Evolutionary conservation across 1,140 invertebrate genomes (phyloP), one percentile per base, ranked within the genome.

Genomic region (Drosophila jambulina): DNA sequence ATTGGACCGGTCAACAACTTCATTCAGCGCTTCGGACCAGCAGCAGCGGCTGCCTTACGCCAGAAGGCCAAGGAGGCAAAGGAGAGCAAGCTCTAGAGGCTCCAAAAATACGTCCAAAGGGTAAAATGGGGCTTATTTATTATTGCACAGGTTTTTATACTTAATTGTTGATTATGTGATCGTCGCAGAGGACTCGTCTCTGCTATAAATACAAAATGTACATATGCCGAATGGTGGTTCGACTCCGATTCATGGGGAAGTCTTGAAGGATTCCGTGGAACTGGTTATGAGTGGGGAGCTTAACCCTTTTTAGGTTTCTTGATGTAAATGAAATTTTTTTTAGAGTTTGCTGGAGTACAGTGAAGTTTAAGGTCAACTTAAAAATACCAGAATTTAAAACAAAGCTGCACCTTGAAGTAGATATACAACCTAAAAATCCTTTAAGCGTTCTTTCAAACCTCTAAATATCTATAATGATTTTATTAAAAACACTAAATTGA

Each of bases 1-100:
- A 94, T 94, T 23, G 93, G 92, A 13, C 81, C 94, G 49, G 93
- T 96, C 48, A 93, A 93, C 63, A 91, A 94, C n/a, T 96, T 96
- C 92, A 93, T 96, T 80, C 70, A 94, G 75, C 78, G 82, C 25
- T 92, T 87, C 68, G 91, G 91, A 15, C 91, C 91, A 40, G 72
- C 80, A 21, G 84, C 84, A 23, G 61, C 59, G 45, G 80, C 77
- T 17, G 84, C 80, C 23, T 63, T 68, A 3, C 80, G 86, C 23
- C 60, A 72, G 40, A 92, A 80, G 53, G 82, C 78, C 51, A 90
- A 86, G 64, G 80, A 91, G 51, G 68, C 78, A 56, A 68, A 80
- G 34, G 78, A 91, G 48, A 88, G 78, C 74, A 84, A 91, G 65
- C 80, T 91, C 2, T 90, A 81, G 25, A 76, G 53, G 40, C 27